Conservation (phyloP, 1,140 invertebrate species). For the Mycetomoellerius zeteki region DNA sequence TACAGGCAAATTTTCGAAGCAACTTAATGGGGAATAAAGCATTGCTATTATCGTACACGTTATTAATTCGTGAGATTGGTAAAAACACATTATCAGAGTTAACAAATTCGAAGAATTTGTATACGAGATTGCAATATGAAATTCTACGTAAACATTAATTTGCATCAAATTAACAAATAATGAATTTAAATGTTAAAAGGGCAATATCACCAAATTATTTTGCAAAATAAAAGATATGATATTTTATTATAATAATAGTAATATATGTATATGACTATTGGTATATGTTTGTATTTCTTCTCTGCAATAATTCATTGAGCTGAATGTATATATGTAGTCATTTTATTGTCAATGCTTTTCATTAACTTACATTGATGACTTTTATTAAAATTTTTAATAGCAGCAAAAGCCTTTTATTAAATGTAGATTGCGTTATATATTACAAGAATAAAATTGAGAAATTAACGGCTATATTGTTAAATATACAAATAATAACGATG, state of each 20-base stretch:
- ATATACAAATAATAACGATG: not conserved
- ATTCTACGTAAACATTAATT: constrained; percentile 27
- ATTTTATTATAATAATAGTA: not conserved
- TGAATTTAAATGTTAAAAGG: constrained; percentile 11
- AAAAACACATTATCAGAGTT: constrained; percentile 27
- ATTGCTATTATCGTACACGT: constrained; percentile 11
- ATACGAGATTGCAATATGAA: not conserved
- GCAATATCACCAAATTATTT: not conserved
- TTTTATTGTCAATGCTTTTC: constrained; percentile 13
- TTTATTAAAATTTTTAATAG: constrained; percentile 6
- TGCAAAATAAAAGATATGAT: constrained; percentile 6
- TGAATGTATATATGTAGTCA: not conserved
- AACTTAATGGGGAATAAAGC: constrained; percentile 45
- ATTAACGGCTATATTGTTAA: not conserved
- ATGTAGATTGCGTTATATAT: constrained; percentile 15
- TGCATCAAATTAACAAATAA: constrained; percentile 10
- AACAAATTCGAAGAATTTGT: constrained; percentile 32
- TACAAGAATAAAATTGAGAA: not conserved
- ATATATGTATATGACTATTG: not conserved
- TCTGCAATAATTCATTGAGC: not conserved
- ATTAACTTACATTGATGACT: constrained; percentile 1
- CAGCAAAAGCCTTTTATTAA: not conserved
- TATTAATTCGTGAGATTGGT: constrained; percentile 29
- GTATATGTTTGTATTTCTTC: not conserved
- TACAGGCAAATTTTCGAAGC: constrained; percentile 41